Conservation (phyloP, 1,140 invertebrate species). For the Drosophila kurseongensis region DNA sequence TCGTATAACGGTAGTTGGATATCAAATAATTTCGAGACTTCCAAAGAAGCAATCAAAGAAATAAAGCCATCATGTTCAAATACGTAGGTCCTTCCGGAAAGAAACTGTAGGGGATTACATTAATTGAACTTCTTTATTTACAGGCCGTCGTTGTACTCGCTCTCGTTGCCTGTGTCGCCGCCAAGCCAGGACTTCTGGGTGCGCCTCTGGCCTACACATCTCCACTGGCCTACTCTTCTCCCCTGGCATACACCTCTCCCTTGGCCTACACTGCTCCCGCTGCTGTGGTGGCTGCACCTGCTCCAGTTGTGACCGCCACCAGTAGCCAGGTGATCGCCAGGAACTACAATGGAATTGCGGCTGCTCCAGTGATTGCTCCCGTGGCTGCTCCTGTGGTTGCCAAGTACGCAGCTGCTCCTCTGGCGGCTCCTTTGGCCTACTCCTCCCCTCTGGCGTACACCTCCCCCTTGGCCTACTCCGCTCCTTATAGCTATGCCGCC, state of each 20-base stretch:
- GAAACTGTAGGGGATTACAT: not conserved
- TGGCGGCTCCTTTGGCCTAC: conserved; percentile 18
- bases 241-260: not conserved
- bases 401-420: conserved; percentile 40
- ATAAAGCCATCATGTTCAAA: conserved; percentile 66
- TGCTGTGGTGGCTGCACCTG: conserved; percentile 57
- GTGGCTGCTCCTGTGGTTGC: conserved; percentile 46
- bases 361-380: conserved; percentile 61
- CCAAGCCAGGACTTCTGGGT: conserved; percentile 64
- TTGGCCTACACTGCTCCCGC: conserved; percentile 34
- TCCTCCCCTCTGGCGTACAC: conserved; percentile 16
- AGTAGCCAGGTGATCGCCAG: conserved; percentile 85
- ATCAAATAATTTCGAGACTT: conserved; percentile 43
- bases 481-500: too few species aligned
- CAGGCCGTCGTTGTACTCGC: conserved; percentile 77
- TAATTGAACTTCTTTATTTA: not conserved
- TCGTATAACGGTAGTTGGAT: conserved; percentile 1
- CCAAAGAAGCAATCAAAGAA: conserved; percentile 24
- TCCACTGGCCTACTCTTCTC: conserved; percentile 10
- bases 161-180: conserved; percentile 39
- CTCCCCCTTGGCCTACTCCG: not conserved
- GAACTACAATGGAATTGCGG: conserved; percentile 82
- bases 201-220: conserved; percentile 28
- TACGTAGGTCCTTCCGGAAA: conserved; percentile 38
- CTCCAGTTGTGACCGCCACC: conserved; percentile 81